phyloP scores from a whole-genome alignment of 2,113 vertebrate species.

The Urocolius indicus region DNA sequence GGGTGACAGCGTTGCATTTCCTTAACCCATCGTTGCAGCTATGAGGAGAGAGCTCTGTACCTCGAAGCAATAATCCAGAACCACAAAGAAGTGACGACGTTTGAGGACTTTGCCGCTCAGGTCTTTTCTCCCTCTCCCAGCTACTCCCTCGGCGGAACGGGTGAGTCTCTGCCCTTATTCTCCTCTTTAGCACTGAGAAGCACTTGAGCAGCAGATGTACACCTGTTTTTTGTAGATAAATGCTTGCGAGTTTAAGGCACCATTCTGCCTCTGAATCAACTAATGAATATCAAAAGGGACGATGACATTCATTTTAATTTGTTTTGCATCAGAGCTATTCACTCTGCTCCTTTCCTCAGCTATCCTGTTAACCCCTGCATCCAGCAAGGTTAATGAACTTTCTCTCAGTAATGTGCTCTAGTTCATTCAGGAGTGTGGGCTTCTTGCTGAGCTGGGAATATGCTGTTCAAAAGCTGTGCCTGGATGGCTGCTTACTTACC shows the following conservation, averaged over 20 bases:
- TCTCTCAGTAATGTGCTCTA: slow-evolving; percentile 74
- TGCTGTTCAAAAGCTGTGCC: slow-evolving; percentile 72
- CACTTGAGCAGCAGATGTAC: slow-evolving; percentile 79
- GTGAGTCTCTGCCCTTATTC: slow-evolving; percentile 82
- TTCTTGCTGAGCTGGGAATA: slow-evolving; percentile 81
- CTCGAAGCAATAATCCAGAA: slow-evolving; percentile 98
- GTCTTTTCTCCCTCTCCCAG: slow-evolving; percentile 94
- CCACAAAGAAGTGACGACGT: slow-evolving; percentile 96
- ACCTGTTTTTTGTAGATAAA: slow-evolving; percentile 86
- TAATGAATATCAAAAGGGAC: slow-evolving; percentile 88
- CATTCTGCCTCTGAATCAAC: slow-evolving; percentile 78
- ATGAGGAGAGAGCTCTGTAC: slow-evolving; percentile 96
- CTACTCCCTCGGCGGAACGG: slow-evolving; percentile 89
- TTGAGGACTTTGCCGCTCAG: slow-evolving; percentile 97
- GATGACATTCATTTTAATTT: slow-evolving; percentile 85
- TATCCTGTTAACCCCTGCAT: slow-evolving; percentile 80
- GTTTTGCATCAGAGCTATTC: slow-evolving; percentile 82
- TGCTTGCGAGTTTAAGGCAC: slow-evolving; percentile 79
- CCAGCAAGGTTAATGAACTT: slow-evolving; percentile 85
- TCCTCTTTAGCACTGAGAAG: slow-evolving; percentile 49
- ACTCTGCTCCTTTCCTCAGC: slow-evolving; percentile 76
- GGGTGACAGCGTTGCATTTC: slow-evolving; percentile 36
- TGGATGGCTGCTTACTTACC: slow-evolving; percentile 77
- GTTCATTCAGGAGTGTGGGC: slow-evolving; percentile 75
- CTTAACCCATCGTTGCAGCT: slow-evolving; percentile 87